phyloP scores from a whole-genome alignment of 30 jellyfish, hydroid and myxozoan species.

The Hydractinia symbiolongicarpus region DNA sequence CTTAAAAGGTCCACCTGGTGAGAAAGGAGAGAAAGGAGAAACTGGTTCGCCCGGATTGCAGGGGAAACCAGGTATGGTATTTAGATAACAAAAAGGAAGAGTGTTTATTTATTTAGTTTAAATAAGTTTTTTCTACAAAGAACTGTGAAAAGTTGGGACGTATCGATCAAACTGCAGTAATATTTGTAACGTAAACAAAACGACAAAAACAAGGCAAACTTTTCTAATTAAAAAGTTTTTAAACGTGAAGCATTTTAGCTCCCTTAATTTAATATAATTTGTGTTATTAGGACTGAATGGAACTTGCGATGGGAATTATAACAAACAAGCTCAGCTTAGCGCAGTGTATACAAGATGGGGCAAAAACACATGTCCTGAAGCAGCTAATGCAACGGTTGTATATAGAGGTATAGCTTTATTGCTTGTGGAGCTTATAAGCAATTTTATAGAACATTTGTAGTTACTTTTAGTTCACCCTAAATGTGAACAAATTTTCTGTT shows the following conservation, averaged over 20 bases:
- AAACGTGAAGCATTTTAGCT: too few species aligned
- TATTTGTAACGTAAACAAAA: too few species aligned
- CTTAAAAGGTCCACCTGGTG: slow-evolving; percentile 37
- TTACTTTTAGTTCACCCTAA: too few species aligned
- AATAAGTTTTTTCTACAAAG: too few species aligned
- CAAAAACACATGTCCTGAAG: slow-evolving; percentile 56
- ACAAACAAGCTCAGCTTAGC: slow-evolving; percentile 25
- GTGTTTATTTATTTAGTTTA: too few species aligned
- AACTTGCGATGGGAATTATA: slow-evolving; percentile 48
- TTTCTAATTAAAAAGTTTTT: too few species aligned
- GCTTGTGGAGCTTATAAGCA: background rate
- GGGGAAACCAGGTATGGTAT: slow-evolving; percentile 41
- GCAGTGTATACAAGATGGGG: slow-evolving; percentile 89
- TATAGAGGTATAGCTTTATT: slow-evolving; percentile 29
- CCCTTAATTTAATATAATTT: too few species aligned
- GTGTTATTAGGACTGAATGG: slow-evolving; percentile 58
- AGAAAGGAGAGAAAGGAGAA: slow-evolving; percentile 45
- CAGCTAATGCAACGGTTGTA: slow-evolving; percentile 38
- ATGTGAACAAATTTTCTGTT: too few species aligned
- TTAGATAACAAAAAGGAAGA: too few species aligned
- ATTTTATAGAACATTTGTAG: background rate
- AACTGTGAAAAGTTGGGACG: too few species aligned
- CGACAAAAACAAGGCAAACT: too few species aligned
- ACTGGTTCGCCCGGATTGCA: slow-evolving; percentile 45
- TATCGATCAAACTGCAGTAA: too few species aligned